Percentiles rank a stretch among this genome's conserved stretches.
Evolutionary conservation across 2,113 vertebrate species (phyloP).

Genomic region (Gnathochromis pfefferi): DNA sequence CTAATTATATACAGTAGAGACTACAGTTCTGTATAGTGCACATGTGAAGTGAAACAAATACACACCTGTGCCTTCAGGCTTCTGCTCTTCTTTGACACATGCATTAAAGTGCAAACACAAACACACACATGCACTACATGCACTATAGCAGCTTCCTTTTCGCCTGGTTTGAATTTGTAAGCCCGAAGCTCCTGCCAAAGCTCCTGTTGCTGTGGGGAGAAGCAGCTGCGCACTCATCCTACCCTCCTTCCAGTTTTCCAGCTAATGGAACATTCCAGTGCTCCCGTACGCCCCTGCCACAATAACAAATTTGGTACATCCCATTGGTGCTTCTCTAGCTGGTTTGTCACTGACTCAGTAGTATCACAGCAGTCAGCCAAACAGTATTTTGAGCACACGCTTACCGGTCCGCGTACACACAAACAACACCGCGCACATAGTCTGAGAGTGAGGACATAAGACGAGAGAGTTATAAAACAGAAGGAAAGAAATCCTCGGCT

Average conservation of each 20-base stretch:
- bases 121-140: background rate
- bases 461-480: slow-evolving; percentile 17
- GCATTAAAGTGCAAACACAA: background rate
- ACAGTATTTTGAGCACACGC: background rate
- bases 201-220: slow-evolving; percentile 53
- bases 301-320: slow-evolving; percentile 59
- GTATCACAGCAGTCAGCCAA: slow-evolving; percentile 58
- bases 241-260: slow-evolving; percentile 9
- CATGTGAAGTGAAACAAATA: background rate
- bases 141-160: background rate
- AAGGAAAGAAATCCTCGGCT: slow-evolving; percentile 16
- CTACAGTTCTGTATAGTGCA: background rate
- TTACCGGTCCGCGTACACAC: background rate
- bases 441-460: slow-evolving; percentile 19
- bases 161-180: slow-evolving; percentile 34
- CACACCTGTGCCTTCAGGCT: background rate
- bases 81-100: background rate
- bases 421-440: background rate
- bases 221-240: slow-evolving; percentile 40
- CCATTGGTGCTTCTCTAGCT: slow-evolving; percentile 58
- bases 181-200: slow-evolving; percentile 31
- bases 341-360: slow-evolving; percentile 67
- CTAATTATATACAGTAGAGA: background rate
- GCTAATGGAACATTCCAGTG: slow-evolving; percentile 40
- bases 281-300: slow-evolving; percentile 44